Percentiles rank a stretch among this genome's conserved stretches.
These are phyloP conservation scores for Podabrus alpinus DNA, from an alignment of 2,888 invertebrate genomes.

Conservation along the genomic window DNA sequence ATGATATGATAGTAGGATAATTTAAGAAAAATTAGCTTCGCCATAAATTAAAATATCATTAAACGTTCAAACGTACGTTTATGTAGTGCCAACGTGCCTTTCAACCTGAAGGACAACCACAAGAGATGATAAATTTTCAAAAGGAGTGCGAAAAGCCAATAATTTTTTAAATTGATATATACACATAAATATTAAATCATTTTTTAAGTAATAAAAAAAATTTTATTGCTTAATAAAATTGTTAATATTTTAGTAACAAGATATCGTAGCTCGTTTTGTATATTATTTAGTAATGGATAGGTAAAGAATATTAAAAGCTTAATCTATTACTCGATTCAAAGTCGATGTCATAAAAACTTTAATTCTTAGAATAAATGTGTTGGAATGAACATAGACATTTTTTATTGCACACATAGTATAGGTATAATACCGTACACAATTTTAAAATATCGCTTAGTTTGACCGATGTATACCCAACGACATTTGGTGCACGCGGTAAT, in stretches of 20 bases:
- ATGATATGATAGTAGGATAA: conserved; percentile 32
- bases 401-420: neutral
- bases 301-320: neutral
- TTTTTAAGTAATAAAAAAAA: neutral
- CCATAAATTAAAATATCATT: conserved; percentile 34
- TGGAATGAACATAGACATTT: conserved; percentile 10
- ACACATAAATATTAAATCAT: neutral
- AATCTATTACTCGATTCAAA: conserved; percentile 1
- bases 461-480: neutral
- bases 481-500: neutral
- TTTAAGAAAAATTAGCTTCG: conserved; percentile 34
- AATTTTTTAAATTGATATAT: neutral
- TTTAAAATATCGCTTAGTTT: neutral
- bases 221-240: neutral
- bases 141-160: neutral
- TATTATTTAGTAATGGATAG: neutral
- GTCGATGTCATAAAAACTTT: conserved; percentile 1
- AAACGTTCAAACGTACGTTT: conserved; percentile 23
- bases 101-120: conserved; percentile 17
- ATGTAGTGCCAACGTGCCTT: conserved; percentile 18
- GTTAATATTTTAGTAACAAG: neutral
- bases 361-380: conserved; percentile 19
- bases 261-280: neutral
- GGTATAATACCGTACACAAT: neutral
- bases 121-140: neutral